Base-by-base conservation (phyloP, 2,113 vertebrate species). In the Notothenia coriiceps region DNA sequence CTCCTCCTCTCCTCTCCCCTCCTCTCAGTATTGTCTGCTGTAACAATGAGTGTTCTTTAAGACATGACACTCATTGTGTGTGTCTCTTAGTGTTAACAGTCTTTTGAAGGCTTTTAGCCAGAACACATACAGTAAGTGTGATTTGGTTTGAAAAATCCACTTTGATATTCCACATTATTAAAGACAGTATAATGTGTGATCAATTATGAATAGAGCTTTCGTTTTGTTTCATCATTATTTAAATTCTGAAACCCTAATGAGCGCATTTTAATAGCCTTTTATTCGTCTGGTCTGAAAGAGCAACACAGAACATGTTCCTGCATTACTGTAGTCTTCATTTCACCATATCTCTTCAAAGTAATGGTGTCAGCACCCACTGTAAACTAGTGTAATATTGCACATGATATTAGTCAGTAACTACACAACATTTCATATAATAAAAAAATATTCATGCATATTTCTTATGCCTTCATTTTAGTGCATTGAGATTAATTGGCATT, bases 221-320 rank as follows among this genome's bases (percentile, higher is more conserved):
- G 52, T 85, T 86, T 85, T 55, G 20, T 82, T 85, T 77, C 69
- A 77, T 82, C 46, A 55, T 74, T 55, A 74, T 79, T 85, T 81
- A 67, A 70, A 83, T 81, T 70, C 33, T 8, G 46, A 47, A 43
- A 29, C 64, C 62, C 35, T 82, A 78, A 85, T 82, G 71, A 83
- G 72, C 20, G 47, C 44, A 59, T 79, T 70, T 77, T 65, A 84
- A 84, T 80, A 69, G 71, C 46, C 64, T 71, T 84, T 70, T 65
- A 40, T 35, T 56, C 43, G 1, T 64, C 15, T 64, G 7, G 12
- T 74, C 25, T 70, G 9, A 59, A 20, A 52, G 18, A 11, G 47
- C 35, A 33, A 29, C 70, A 20, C 17, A 63, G 73, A 10, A 20
- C 22, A 52, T 74, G 71, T 61, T 46, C 52, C 13, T 50, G 49